These are phyloP conservation scores for Lithobius niger DNA, from an alignment of 1,140 invertebrate genomes.

Conservation along the genomic window DNA sequence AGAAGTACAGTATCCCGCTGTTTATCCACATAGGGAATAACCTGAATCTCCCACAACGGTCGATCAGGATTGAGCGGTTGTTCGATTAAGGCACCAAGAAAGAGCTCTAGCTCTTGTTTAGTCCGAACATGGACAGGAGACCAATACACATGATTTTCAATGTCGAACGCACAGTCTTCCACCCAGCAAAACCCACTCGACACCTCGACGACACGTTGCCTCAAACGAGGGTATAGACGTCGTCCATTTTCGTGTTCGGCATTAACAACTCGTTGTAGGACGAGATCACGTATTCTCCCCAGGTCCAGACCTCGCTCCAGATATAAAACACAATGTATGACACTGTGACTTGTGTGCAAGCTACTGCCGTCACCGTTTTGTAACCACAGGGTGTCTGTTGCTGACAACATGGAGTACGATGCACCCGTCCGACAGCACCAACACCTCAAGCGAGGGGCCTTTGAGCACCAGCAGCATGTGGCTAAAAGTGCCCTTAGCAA, in stretches of 20 bases:
- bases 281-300: constrained; percentile 32
- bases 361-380: constrained; percentile 16
- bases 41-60: constrained; percentile 43
- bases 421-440: neutral
- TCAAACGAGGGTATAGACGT: constrained; percentile 37
- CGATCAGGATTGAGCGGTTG: constrained; percentile 31
- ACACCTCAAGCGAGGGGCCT: constrained; percentile 22
- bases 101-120: constrained; percentile 32
- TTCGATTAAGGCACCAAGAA: constrained; percentile 33
- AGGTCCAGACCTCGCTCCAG: constrained; percentile 35
- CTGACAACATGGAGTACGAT: constrained; percentile 19
- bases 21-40: constrained; percentile 34
- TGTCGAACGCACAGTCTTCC: constrained; percentile 35
- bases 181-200: constrained; percentile 38
- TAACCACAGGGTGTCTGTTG: constrained; percentile 36
- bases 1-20: constrained; percentile 37
- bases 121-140: constrained; percentile 27
- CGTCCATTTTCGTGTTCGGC: constrained; percentile 30
- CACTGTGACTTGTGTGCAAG: constrained; percentile 28
- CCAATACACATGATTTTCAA: constrained; percentile 39
- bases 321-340: constrained; percentile 37
- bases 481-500: constrained; percentile 14
- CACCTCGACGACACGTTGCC: constrained; percentile 30
- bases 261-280: constrained; percentile 34
- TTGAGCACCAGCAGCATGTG: constrained; percentile 12